A percentile compares a stretch with the other conserved stretches of the same genome.
These are phyloP conservation scores for Porites lutea DNA, from an alignment of 64 coral and sea anemone genomes.

Conservation along the genomic window DNA sequence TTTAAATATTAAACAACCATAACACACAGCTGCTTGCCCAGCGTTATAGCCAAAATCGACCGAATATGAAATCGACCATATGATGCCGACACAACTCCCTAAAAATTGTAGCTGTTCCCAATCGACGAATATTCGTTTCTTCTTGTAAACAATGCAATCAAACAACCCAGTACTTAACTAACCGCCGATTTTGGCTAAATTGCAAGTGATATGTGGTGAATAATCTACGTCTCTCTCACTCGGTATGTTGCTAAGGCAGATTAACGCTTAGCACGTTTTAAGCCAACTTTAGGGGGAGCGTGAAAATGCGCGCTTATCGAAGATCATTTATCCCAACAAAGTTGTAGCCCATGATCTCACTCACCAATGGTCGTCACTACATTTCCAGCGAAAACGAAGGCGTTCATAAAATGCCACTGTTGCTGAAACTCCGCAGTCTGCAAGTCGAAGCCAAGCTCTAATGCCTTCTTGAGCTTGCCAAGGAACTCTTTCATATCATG, in stretches of 20 bases:
- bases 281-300: constrained; percentile 12
- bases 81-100: neutral
- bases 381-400: constrained; percentile 95
- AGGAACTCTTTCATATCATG: constrained; percentile 80
- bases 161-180: neutral
- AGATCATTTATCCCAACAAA: neutral
- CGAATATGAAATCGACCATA: neutral
- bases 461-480: constrained; percentile 59
- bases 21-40: constrained; percentile 24
- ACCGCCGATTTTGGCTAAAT: constrained; percentile 7
- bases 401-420: constrained; percentile 93
- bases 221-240: neutral
- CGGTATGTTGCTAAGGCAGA: constrained; percentile 33
- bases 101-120: neutral
- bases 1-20: constrained; percentile 64
- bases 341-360: constrained; percentile 2
- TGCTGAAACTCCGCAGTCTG: constrained; percentile 38
- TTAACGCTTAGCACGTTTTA: neutral
- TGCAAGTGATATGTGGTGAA: neutral
- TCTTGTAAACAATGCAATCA: neutral
- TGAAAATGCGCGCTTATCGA: neutral
- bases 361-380: constrained; percentile 95
- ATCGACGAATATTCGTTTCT: neutral
- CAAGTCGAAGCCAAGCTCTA: constrained; percentile 82
- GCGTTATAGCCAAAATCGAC: constrained; percentile 27